Base-by-base conservation (phyloP, 2,113 vertebrate genomes). In the Thunnus thynnus region DNA sequence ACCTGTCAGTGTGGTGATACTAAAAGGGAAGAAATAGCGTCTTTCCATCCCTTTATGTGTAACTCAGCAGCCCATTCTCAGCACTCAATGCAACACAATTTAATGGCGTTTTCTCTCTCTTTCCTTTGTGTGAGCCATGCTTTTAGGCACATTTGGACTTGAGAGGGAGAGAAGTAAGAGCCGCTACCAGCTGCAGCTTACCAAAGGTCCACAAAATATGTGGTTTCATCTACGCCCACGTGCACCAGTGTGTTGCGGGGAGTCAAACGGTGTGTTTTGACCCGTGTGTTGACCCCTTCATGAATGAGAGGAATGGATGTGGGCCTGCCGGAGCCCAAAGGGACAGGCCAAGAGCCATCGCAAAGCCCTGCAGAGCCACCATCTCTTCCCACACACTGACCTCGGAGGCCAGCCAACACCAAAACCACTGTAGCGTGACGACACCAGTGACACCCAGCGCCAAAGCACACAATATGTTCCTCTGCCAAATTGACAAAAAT, bases 311-410 rank as follows among this genome's bases (percentile, higher is more conserved):
- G 87, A 93, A 92, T 93, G 89, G 92, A 94, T 94, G 86, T 74
- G 88, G 93, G 91, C 85, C 91, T 67, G 83, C 68, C 83, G 85
- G 87, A 91, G 94, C 91, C 95, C 93, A 91, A 94, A 92, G 94
- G 94, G 94, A 95, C 92, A 78, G 90, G 82, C 91, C 85, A 41
- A 84, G 88, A 93, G 91, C 88, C 48, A 87, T 82, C 81, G 76
- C 86, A 82, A 91, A 93, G 90, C 93, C 93, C 91, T 55, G 75
- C 84, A 92, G 91, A 94, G 94, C 92, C 85, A 88, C 86, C 72
- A 50, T 90, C 87, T 94, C 94, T 95, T 95, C 93, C 94, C 93
- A 94, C 94, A 93, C 92, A 87, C 86, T 95, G 95, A 95, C 95
- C 95, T 93, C 92, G 2, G 85, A 91, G 94, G 94, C 93, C 91